A percentile compares a stretch with the other conserved stretches of the same genome.
These are phyloP conservation scores for Pipa parva DNA, from an alignment of 2,113 vertebrate genomes.

Conservation along the genomic window DNA sequence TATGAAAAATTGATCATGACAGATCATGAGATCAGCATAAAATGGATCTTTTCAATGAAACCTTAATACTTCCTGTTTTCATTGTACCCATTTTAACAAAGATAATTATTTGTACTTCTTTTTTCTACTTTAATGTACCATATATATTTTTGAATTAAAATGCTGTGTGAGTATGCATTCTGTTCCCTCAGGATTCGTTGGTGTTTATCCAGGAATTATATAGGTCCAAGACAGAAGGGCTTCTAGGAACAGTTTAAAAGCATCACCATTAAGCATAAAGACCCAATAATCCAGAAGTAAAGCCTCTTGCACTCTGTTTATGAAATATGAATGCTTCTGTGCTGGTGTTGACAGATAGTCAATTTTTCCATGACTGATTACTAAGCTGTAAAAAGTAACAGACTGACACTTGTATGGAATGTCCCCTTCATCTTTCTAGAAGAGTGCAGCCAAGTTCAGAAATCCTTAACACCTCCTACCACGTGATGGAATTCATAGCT, in stretches of 20 bases:
- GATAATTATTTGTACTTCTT: too few relatives aligned
- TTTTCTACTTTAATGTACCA: too few relatives aligned
- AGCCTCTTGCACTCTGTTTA: constrained; percentile 52
- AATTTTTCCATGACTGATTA: constrained; percentile 54
- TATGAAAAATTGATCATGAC: too few relatives aligned
- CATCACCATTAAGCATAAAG: constrained; percentile 48
- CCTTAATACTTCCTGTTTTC: neutral
- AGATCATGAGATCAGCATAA: too few relatives aligned
- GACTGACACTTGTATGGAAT: constrained; percentile 47
- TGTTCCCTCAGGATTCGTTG: neutral
- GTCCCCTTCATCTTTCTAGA: constrained; percentile 47
- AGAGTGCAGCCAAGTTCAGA: constrained; percentile 44
- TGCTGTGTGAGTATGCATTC: neutral
- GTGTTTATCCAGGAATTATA: constrained; percentile 4
- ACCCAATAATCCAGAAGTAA: constrained; percentile 60
- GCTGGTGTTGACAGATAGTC: constrained; percentile 52
- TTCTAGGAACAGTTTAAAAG: constrained; percentile 48
- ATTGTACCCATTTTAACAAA: neutral
- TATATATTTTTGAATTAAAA: too few relatives aligned
- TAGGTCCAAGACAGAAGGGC: constrained; percentile 1
- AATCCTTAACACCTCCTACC: constrained; percentile 40
- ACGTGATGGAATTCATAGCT: constrained; percentile 41
- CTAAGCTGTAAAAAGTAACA: constrained; percentile 45
- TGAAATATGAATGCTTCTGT: constrained; percentile 49
- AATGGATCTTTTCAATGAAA: neutral